phyloP scores from a whole-genome alignment of 2,113 vertebrate genomes.

The Tinamus guttatus region DNA sequence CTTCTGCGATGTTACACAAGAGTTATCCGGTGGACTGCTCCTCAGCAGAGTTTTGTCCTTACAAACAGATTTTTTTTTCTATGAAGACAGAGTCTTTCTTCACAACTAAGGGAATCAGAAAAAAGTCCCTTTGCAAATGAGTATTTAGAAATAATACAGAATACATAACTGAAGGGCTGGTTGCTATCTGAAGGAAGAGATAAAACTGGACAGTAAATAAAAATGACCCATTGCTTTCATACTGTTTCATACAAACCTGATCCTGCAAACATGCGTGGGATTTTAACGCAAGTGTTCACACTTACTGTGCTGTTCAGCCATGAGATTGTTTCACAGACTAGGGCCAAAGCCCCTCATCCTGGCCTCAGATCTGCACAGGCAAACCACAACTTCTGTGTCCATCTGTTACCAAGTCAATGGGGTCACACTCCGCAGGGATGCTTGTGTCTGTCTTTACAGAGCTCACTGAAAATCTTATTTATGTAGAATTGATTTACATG shows the following conservation, averaged over 20 bases:
- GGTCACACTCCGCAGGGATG: not conserved
- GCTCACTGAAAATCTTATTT: not conserved
- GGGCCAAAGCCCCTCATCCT: not conserved
- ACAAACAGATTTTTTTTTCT: not conserved
- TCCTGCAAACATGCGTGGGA: not conserved
- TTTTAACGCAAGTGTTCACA: not conserved
- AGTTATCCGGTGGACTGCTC: fast-evolving
- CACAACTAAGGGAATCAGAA: not conserved
- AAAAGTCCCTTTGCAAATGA: not conserved
- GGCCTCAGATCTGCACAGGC: not conserved
- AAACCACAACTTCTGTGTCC: not conserved
- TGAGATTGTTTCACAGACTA: not conserved
- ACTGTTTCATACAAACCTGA: not conserved
- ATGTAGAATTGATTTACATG: not conserved
- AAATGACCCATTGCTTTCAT: not conserved
- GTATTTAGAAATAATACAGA: not conserved
- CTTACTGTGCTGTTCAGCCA: not conserved
- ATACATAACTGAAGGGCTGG: not conserved
- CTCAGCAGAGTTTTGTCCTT: not conserved
- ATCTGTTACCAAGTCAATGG: not conserved
- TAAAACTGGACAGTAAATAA: not conserved
- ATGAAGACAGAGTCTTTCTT: not conserved
- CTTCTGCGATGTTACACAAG: not conserved
- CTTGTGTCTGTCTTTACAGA: not conserved
- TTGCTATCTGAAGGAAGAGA: not conserved